Conservation (phyloP, 1,140 invertebrate genomes). For the Heliconius himera region DNA sequence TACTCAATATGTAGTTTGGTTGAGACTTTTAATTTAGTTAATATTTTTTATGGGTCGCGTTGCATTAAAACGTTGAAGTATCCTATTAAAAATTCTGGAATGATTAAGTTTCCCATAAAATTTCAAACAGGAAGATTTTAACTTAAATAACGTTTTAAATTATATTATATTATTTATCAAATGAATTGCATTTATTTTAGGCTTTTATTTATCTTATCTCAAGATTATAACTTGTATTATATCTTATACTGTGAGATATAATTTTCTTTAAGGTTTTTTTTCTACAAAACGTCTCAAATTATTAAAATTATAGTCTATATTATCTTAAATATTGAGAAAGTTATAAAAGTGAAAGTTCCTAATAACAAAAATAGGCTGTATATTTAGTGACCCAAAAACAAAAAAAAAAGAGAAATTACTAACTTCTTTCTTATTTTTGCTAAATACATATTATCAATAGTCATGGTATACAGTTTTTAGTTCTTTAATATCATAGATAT, state of each 20-base stretch:
- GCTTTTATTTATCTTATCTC: constrained; percentile 26
- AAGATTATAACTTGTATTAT: constrained; percentile 26
- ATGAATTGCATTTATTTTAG: neutral
- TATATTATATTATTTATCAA: constrained; percentile 29
- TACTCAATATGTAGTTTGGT: neutral
- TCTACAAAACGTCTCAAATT: neutral
- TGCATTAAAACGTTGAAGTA: neutral
- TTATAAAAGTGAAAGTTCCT: too few relatives aligned
- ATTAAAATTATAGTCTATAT: neutral
- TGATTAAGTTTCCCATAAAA: neutral
- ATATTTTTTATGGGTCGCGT: neutral
- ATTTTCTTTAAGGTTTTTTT: neutral
- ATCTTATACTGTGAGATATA: constrained; percentile 1
- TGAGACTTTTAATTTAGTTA: neutral
- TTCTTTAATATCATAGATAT: neutral
- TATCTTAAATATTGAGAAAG: neutral
- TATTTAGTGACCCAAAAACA: too few relatives aligned
- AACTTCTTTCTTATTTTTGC: too few relatives aligned
- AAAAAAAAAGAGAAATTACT: too few relatives aligned
- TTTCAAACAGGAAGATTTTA: neutral
- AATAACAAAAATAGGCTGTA: too few relatives aligned
- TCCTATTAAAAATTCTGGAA: neutral
- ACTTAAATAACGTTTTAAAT: neutral
- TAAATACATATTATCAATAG: neutral
- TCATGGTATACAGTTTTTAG: neutral